Conservation (phyloP, 2,113 vertebrate species). For the Glaucidium brasilianum region DNA sequence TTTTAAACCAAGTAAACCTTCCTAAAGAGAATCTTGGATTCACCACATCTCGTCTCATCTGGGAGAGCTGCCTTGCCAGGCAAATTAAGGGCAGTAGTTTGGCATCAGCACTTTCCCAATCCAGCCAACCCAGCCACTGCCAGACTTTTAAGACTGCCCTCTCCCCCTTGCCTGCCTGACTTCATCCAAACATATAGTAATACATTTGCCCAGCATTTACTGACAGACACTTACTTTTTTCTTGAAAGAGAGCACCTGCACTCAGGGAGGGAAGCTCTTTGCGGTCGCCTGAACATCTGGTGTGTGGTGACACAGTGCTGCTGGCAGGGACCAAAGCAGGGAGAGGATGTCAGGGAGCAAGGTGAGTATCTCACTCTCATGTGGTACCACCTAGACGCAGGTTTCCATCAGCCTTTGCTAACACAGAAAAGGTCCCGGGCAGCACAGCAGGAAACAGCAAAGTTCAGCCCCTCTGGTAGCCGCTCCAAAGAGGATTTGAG, state of each 20-base stretch:
- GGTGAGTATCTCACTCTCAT: accelerated
- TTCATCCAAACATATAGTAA: accelerated
- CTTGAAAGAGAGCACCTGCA: not conserved
- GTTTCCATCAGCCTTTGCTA: not conserved
- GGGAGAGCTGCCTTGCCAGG: not conserved
- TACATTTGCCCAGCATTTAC: no score
- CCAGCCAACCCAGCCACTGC: not conserved
- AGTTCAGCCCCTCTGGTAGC: not conserved
- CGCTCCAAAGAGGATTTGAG: not conserved
- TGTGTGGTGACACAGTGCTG: accelerated
- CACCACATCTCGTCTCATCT: not conserved
- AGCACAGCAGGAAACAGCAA: not conserved
- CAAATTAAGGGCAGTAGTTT: not conserved
- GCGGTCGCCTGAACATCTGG: constrained; percentile 13
- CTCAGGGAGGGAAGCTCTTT: not conserved
- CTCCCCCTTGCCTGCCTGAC: no score
- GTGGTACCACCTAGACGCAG: accelerated
- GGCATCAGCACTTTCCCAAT: not conserved
- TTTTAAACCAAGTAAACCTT: not conserved
- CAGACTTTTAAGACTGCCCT: not conserved
- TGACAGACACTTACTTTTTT: constrained; percentile 22
- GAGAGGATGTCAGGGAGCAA: accelerated
- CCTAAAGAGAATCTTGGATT: not conserved
- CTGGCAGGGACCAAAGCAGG: not conserved
- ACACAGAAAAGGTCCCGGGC: not conserved